phyloP scores from a whole-genome alignment of 2,113 vertebrate species.

The Clarias batrachus region DNA sequence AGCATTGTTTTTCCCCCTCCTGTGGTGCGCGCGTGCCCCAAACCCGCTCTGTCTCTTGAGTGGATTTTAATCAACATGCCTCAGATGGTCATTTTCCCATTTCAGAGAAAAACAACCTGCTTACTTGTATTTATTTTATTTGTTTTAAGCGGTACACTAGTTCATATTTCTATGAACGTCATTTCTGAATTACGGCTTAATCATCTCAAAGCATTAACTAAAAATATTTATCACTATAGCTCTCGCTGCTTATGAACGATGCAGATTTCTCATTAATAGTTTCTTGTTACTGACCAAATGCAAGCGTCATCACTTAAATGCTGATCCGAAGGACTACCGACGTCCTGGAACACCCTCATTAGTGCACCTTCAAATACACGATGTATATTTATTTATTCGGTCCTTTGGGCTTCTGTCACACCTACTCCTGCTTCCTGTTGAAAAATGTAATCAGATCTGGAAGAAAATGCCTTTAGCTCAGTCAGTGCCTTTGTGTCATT shows the following conservation, averaged over 20 bases:
- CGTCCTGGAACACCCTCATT: not conserved
- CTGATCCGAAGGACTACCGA: not conserved
- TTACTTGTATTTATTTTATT: not conserved
- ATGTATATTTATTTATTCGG: slow-evolving; percentile 18
- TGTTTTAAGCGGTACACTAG: slow-evolving; percentile 23
- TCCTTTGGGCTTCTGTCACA: slow-evolving; percentile 2
- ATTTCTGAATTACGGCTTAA: not conserved
- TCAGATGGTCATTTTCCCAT: not conserved
- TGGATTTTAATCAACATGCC: not conserved
- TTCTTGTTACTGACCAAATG: slow-evolving; percentile 8
- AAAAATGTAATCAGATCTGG: slow-evolving; percentile 30
- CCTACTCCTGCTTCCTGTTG: slow-evolving; percentile 5
- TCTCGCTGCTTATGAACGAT: not conserved
- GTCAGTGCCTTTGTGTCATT: slow-evolving; percentile 57
- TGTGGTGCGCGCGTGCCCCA: too few species aligned
- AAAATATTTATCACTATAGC: not conserved
- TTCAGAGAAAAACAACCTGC: not conserved
- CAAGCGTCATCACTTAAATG: not conserved
- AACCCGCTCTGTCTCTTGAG: not conserved
- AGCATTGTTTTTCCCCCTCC: too few species aligned
- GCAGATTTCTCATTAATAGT: not conserved
- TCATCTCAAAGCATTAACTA: slow-evolving; percentile 19
- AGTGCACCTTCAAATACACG: not conserved
- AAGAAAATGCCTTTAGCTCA: slow-evolving; percentile 50
- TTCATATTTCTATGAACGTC: not conserved